Conservation (phyloP, 2,888 invertebrate species). For the Macrosiphum euphorbiae region DNA sequence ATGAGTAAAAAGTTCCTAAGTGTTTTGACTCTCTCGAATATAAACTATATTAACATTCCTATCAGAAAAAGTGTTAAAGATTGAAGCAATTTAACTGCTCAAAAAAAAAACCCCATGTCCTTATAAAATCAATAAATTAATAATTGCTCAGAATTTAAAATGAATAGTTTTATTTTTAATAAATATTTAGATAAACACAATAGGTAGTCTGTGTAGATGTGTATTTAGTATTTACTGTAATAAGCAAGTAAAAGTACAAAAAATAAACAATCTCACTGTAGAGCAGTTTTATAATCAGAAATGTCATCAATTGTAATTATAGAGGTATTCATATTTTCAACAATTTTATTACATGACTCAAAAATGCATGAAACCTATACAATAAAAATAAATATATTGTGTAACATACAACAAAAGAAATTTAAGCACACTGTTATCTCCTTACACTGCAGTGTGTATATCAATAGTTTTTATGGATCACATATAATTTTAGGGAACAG, state of each 20-base stretch:
- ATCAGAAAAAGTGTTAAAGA: not conserved
- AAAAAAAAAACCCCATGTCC: not conserved
- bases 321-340: not conserved
- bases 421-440: no score
- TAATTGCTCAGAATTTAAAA: not conserved
- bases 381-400: not conserved
- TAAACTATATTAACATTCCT: not conserved
- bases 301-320: not conserved
- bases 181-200: not conserved
- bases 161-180: not conserved
- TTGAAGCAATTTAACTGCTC: not conserved
- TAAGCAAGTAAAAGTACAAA: not conserved
- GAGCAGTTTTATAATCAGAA: not conserved
- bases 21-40: not conserved
- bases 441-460: no score
- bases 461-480: no score
- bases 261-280: not conserved
- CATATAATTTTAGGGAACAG: no score
- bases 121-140: not conserved
- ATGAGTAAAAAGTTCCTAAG: not conserved
- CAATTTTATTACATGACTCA: not conserved
- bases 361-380: not conserved
- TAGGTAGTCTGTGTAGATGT: not conserved
- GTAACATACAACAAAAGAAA: not conserved
- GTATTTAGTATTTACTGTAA: not conserved